phyloP scores from a whole-genome alignment of 53 echinoderm and acorn worm species.

The Astropecten irregularis region DNA sequence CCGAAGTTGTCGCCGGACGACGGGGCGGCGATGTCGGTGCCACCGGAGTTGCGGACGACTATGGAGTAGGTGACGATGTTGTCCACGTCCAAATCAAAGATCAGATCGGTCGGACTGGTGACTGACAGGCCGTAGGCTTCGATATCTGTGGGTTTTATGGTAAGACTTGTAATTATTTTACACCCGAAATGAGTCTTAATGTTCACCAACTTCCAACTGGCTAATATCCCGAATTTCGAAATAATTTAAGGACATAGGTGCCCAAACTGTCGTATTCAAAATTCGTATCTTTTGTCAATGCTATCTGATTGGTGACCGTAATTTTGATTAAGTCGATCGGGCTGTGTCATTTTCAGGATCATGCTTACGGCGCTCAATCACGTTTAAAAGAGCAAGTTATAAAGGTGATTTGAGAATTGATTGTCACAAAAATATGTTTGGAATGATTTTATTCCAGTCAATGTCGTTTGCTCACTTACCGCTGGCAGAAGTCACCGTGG shows the following conservation, averaged over 20 bases:
- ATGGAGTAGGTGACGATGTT: conserved; percentile 70
- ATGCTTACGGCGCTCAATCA: too few species aligned
- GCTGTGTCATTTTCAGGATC: too few species aligned
- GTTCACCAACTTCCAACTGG: too few species aligned
- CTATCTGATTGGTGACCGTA: too few species aligned
- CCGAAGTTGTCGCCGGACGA: conserved; percentile 38
- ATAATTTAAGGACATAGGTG: too few species aligned
- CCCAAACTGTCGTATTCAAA: too few species aligned
- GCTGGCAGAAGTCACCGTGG: not conserved
- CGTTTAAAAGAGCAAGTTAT: too few species aligned
- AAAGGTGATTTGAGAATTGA: too few species aligned
- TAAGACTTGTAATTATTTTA: not conserved
- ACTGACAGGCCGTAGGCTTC: conserved; percentile 11
- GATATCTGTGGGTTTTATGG: not conserved
- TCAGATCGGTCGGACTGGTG: not conserved
- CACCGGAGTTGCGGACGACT: conserved; percentile 66
- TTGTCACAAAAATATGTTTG: not conserved
- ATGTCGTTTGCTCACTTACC: not conserved
- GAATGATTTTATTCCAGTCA: not conserved
- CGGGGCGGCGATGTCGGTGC: conserved; percentile 50
- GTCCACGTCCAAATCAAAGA: conserved; percentile 61
- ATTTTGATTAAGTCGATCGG: too few species aligned
- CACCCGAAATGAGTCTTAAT: too few species aligned
- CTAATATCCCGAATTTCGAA: not conserved
- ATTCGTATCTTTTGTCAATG: too few species aligned